Conservation (phyloP, 2,888 invertebrate species). For the Julus scandinavius region DNA sequence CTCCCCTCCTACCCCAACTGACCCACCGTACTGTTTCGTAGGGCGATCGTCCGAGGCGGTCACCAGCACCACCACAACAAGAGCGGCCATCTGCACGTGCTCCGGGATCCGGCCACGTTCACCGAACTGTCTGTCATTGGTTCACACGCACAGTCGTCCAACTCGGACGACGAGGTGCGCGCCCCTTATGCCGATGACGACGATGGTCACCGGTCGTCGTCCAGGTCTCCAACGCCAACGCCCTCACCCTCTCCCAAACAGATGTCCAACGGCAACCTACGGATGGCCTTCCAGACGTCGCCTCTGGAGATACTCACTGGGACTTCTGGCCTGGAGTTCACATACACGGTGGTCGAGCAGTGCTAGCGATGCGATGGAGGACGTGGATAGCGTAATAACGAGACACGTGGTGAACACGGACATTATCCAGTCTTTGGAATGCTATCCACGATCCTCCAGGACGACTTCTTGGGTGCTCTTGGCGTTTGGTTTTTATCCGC, state of each 20-base stretch:
- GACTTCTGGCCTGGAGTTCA: conserved; percentile 50
- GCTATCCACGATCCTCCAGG: neutral
- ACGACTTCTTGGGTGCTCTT: neutral
- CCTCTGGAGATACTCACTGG: conserved; percentile 55
- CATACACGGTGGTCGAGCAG: conserved; percentile 53
- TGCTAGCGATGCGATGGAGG: conserved; percentile 53
- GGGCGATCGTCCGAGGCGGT: conserved; percentile 51
- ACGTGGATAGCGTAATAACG: neutral
- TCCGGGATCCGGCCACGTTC: conserved; percentile 54
- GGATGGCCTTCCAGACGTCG: conserved; percentile 47
- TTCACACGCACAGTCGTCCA: conserved; percentile 50
- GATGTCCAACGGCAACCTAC: conserved; percentile 48
- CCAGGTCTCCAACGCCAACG: conserved; percentile 46
- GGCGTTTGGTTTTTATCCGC: neutral
- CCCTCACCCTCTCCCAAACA: conserved; percentile 49
- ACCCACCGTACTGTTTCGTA: conserved; percentile 51
- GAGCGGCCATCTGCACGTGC: conserved; percentile 50
- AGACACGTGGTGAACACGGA: neutral
- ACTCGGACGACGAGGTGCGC: conserved; percentile 51
- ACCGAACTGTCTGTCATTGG: conserved; percentile 55
- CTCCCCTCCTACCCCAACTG: conserved; percentile 32
- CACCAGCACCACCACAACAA: conserved; percentile 37
- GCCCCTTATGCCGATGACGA: conserved; percentile 46
- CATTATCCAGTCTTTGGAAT: neutral
- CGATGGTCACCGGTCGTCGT: neutral